These are phyloP conservation scores for Dolichotis patagonum DNA, from an alignment of 2,113 vertebrate genomes.

Conservation along the genomic window DNA sequence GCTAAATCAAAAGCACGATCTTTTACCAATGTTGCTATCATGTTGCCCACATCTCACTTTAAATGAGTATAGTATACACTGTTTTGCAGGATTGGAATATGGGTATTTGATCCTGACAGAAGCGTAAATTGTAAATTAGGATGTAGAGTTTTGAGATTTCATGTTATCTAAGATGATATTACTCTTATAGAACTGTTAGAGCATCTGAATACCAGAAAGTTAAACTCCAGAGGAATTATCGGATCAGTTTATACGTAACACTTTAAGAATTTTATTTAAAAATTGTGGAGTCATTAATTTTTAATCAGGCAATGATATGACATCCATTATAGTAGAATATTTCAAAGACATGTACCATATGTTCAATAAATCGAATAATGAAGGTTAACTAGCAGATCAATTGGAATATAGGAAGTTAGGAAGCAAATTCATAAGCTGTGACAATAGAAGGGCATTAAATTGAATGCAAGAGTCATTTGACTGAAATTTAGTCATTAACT, in stretches of 20 bases:
- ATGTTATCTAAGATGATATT: background rate
- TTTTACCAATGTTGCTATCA: background rate
- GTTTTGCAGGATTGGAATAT: background rate
- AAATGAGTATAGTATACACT: background rate
- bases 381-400: background rate
- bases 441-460: background rate
- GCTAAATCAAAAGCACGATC: background rate
- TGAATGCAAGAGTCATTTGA: background rate
- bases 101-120: background rate
- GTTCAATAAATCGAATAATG: background rate
- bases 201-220: background rate
- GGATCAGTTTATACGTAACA: background rate
- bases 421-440: background rate
- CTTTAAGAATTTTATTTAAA: conserved; percentile 1
- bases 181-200: background rate
- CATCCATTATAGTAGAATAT: background rate
- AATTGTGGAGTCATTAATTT: background rate
- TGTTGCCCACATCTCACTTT: background rate
- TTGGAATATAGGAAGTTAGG: background rate
- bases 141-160: background rate
- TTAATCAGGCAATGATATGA: background rate
- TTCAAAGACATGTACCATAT: background rate
- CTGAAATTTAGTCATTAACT: background rate
- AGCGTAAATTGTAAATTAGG: background rate
- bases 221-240: background rate